Base-by-base conservation (phyloP, 1,140 invertebrate genomes). In the Cataglyphis hispanica region DNA sequence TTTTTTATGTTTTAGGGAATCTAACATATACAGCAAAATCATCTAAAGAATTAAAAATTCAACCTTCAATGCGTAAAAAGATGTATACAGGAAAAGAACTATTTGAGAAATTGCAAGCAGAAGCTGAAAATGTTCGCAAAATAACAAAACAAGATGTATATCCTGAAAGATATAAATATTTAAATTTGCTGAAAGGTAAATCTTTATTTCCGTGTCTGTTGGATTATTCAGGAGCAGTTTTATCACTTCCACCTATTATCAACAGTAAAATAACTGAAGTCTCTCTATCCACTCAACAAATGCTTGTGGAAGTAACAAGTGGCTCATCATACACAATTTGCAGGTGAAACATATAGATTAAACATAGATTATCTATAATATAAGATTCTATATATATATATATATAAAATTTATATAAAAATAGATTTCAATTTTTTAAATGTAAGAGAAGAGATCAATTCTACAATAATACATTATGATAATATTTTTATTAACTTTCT, bases 221-320 rank as follows among this genome's bases (percentile, higher is more conserved):
- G 74, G 97, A 97, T 93, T 92, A 94, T 11, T 94, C 94, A 25
- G 95, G 95, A 4, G 95, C 95, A 80, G 97, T 98, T 1, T 97
- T 98, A 86, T 98, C 97, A 27, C 97, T 98, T 92, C 98, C 98
- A 70, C 98, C 98, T 1, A 97, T 98, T 64, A 98, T 97, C 19
- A 98, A 98, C 93, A 96, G 97, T 89, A 97, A 98, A 61, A 94
- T 96, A 86, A 97, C 97, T 4, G 98, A 98, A 96, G 97, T 97
- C 95, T 96, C 96, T 0, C 84, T 94, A 27, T 95, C 95, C 4
- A 98, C 97, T 27, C 96, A 95, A 86, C 92, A 95, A n/a, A 96
- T 98, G 91, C 94, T 98, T 43, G 93, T 98, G 34, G 98, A 98
- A 94, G 97, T 98, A 37, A 98, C 97, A 1, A 97, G 97, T 85